Conservation (phyloP, 2,113 vertebrate species). For the Pterocles orientalis region DNA sequence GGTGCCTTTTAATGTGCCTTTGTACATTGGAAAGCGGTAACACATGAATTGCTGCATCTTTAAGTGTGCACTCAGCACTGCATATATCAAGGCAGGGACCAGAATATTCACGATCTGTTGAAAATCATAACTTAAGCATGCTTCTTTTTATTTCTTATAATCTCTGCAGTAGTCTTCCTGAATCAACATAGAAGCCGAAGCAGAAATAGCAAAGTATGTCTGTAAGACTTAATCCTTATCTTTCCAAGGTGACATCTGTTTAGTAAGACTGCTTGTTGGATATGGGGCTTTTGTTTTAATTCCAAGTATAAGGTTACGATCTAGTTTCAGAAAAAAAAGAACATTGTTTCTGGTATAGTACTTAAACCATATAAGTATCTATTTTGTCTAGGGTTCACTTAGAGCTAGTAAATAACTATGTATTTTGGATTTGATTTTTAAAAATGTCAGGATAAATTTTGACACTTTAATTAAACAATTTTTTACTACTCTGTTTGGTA, state of each 20-base stretch:
- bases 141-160: background rate
- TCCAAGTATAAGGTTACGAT: background rate
- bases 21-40: background rate
- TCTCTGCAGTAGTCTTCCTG: background rate
- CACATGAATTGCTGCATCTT: background rate
- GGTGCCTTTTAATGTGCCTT: background rate
- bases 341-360: background rate
- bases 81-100: background rate
- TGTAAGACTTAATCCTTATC: background rate
- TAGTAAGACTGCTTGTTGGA: background rate
- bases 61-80: background rate
- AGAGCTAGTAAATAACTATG: background rate
- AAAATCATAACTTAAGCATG: background rate
- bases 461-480: background rate
- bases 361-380: background rate
- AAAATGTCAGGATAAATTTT: background rate
- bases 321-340: background rate
- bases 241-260: background rate
- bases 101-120: background rate
- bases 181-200: background rate
- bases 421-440: background rate
- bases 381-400: background rate
- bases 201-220: background rate
- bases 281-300: background rate
- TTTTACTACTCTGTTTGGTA: background rate